Base-by-base conservation (phyloP, 1,140 invertebrate species). In the Pseudomyrmex pallidus region DNA sequence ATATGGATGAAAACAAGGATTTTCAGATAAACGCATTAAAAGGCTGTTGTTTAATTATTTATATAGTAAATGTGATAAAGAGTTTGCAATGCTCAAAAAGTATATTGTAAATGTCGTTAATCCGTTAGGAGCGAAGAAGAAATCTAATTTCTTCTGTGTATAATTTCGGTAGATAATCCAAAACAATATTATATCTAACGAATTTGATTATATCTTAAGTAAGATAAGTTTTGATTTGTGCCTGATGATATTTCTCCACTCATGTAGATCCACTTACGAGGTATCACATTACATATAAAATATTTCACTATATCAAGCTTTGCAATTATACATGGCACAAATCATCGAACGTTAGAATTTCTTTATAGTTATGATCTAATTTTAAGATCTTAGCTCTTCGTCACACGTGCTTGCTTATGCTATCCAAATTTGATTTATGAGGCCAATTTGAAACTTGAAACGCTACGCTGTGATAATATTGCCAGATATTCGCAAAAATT, bases 1-100 rank as follows among this genome's bases (percentile, higher is more conserved):
- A 22, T 13, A 10, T 48, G 20, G 8, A 50, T 72, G 12, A 70
- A 20, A 70, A 48, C 13, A 10, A 48, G 54, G 56, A 61, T 70
- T 59, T 46, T 17, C 46, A 22, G 44, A 46, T 8, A 10, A 56
- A 77, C 67, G 35, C 15, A 17, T 68, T 59, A 70, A 78, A 48
- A 78, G 52, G 22, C 7, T 48, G 22, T 70, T 78, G 7, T 5
- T 78, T 35, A 78, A 70, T 57, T 25, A 78, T 57, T 78, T 68
- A 68, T 25, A 20, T 9, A 1, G 12, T 70, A 68, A 78, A 70
- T 8, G 20, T 4, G 15, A 48, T 59, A 70, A 35, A 78, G 4
- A 76, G 10, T 70, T 77, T 12, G 17, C 13, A 35, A 68, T 25
- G n/a, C 25, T 70, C 48, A 59, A 46, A 15, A 48, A 57, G n/a